Evolutionary conservation across 2,888 invertebrate genomes (phyloP).

Genomic region (Diarsia mendica): DNA sequence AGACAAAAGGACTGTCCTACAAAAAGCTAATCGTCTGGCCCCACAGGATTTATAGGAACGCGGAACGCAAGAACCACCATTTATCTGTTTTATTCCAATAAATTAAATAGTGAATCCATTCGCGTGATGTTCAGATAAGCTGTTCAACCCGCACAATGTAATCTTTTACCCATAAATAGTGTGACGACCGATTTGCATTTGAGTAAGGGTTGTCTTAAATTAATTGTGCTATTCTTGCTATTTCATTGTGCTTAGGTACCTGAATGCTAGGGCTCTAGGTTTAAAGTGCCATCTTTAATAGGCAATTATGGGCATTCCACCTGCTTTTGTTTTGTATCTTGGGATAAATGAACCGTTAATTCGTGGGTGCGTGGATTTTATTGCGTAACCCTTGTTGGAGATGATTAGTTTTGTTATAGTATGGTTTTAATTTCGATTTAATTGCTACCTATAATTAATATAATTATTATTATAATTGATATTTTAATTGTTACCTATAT

Average conservation of each 20-base stretch:
- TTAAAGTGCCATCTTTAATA: constrained; percentile 85
- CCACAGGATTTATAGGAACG: constrained; percentile 77
- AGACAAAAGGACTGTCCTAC: constrained; percentile 45
- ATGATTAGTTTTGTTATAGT: constrained; percentile 16
- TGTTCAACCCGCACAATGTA: constrained; percentile 87
- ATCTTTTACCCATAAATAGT: constrained; percentile 89
- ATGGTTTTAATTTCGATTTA: constrained; percentile 33
- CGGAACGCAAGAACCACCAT: constrained; percentile 84
- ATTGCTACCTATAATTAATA: too few relatives aligned
- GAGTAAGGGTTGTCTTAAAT: constrained; percentile 81
- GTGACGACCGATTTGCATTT: constrained; percentile 88
- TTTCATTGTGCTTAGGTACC: constrained; percentile 83
- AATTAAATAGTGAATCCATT: constrained; percentile 87
- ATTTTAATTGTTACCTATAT: too few relatives aligned
- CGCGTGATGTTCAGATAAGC: constrained; percentile 85
- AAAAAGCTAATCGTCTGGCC: constrained; percentile 41
- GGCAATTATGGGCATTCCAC: constrained; percentile 83
- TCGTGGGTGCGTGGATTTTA: constrained; percentile 40
- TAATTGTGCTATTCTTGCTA: constrained; percentile 87
- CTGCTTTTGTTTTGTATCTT: constrained; percentile 72
- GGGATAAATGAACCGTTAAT: constrained; percentile 66
- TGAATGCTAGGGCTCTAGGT: constrained; percentile 78
- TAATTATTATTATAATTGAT: too few relatives aligned
- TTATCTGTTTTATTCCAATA: constrained; percentile 89
- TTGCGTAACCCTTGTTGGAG: constrained; percentile 31